phyloP scores from a whole-genome alignment of 2,888 invertebrate genomes.

The Aleiodes alternator region DNA sequence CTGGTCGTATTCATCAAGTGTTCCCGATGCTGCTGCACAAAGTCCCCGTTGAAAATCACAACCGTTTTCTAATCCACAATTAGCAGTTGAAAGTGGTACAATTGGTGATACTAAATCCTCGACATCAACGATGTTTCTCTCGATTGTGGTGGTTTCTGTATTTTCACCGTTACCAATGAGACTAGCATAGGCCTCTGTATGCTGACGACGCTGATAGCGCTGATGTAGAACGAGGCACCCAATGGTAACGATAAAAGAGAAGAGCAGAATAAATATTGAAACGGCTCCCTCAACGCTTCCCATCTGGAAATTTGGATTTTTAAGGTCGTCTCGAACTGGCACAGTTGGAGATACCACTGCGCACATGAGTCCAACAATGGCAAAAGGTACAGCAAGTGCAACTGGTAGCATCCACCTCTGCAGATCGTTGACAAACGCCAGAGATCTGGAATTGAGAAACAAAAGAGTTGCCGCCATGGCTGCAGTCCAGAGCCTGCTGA shows the following conservation, averaged over 20 bases:
- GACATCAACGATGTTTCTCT: conserved; percentile 69
- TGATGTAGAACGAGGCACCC: conserved; percentile 90
- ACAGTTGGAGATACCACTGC: conserved; percentile 76
- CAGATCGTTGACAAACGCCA: conserved; percentile 87
- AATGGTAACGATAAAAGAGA: conserved; percentile 88
- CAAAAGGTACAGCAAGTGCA: conserved; percentile 78
- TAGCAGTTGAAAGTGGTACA: conserved; percentile 52
- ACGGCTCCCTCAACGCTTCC: conserved; percentile 87
- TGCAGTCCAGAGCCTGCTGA: conserved; percentile 90
- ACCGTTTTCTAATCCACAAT: conserved; percentile 57
- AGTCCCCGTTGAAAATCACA: conserved; percentile 63
- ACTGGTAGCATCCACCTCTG: conserved; percentile 82
- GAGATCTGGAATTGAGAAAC: conserved; percentile 88
- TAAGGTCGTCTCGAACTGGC: conserved; percentile 78
- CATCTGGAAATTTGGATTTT: conserved; percentile 86
- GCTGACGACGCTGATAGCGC: conserved; percentile 83
- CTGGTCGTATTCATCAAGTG: conserved; percentile 67
- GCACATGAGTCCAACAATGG: conserved; percentile 82
- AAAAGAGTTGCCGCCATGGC: conserved; percentile 88
- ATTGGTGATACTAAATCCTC: conserved; percentile 70
- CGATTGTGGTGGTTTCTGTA: conserved; percentile 45
- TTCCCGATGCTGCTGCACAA: conserved; percentile 64
- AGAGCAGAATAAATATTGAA: conserved; percentile 84
- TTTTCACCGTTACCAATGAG: conserved; percentile 56
- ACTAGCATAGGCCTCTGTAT: conserved; percentile 57